phyloP scores from a whole-genome alignment of 2,888 invertebrate species.

The Panzeria rudis region DNA sequence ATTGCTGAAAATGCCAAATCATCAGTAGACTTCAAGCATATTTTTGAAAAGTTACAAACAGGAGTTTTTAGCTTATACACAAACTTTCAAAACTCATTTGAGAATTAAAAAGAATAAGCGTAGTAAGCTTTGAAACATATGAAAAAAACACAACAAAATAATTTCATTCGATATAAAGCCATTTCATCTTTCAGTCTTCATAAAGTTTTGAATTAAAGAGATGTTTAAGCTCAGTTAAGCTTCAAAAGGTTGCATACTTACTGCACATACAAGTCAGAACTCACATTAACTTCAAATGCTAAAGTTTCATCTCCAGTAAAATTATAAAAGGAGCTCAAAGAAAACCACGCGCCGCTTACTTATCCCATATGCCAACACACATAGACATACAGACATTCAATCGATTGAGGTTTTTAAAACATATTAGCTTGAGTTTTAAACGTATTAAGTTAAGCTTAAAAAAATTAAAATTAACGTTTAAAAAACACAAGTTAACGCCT shows the following conservation, averaged over 20 bases:
- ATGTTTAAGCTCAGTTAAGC: not conserved
- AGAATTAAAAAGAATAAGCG: too few species aligned
- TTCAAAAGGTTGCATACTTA: not conserved
- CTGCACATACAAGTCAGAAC: not conserved
- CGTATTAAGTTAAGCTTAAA: slow-evolving; percentile 67
- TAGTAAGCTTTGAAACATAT: too few species aligned
- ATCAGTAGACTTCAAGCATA: too few species aligned
- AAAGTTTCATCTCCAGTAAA: not conserved
- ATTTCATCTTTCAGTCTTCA: too few species aligned
- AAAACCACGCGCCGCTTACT: not conserved
- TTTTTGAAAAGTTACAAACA: too few species aligned
- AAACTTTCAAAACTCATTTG: too few species aligned
- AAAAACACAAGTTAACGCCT: slow-evolving; percentile 77
- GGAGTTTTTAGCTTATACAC: too few species aligned
- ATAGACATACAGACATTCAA: slow-evolving; percentile 15
- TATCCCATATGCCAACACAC: slow-evolving; percentile 1
- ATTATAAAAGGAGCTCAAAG: not conserved
- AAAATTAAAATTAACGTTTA: slow-evolving; percentile 73
- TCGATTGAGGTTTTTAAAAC: slow-evolving; percentile 63
- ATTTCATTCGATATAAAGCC: too few species aligned
- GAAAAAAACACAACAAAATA: too few species aligned
- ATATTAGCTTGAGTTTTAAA: slow-evolving; percentile 66
- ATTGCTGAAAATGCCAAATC: too few species aligned
- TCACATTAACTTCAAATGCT: not conserved
- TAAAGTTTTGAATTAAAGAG: not conserved